phyloP scores from a whole-genome alignment of 1,140 invertebrate species.

The Vollenhovia emeryi region DNA sequence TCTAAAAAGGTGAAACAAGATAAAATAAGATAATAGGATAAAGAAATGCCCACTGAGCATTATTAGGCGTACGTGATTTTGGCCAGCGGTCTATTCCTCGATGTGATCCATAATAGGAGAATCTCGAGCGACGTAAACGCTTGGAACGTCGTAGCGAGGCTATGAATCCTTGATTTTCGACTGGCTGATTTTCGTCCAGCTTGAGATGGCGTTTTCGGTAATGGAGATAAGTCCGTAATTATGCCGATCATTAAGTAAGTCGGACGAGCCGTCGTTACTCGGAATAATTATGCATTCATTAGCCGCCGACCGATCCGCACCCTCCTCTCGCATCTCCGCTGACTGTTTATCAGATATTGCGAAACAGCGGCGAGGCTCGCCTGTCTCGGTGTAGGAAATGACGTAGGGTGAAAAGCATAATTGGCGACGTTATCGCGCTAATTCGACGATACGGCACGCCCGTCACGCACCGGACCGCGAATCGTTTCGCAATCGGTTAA shows the following conservation, averaged over 20 bases:
- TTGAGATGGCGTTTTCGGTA: conserved; percentile 25
- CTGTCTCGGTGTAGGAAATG: conserved; percentile 2
- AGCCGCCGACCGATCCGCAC: conserved; percentile 2
- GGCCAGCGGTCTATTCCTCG: too few relatives aligned
- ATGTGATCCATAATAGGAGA: too few relatives aligned
- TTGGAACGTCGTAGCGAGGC: not conserved
- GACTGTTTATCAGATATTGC: conserved; percentile 45
- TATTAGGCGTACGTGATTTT: too few relatives aligned
- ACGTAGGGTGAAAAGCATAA: conserved; percentile 36
- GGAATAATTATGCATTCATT: conserved; percentile 54
- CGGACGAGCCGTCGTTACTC: conserved; percentile 35
- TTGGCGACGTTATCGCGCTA: conserved; percentile 52
- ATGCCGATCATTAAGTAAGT: conserved; percentile 55
- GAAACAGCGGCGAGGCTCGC: not conserved
- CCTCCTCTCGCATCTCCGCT: conserved; percentile 9
- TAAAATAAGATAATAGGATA: too few relatives aligned
- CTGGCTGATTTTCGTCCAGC: not conserved
- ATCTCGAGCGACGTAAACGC: not conserved
- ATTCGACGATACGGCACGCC: conserved; percentile 30
- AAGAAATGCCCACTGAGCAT: too few relatives aligned
- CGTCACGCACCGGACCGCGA: not conserved
- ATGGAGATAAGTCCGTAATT: conserved; percentile 44
- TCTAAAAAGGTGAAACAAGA: too few relatives aligned
- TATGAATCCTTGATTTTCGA: not conserved
- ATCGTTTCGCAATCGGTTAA: conserved; percentile 3